phyloP scores from a whole-genome alignment of 2,113 vertebrate genomes.

The Anarhynchus alexandrinus region DNA sequence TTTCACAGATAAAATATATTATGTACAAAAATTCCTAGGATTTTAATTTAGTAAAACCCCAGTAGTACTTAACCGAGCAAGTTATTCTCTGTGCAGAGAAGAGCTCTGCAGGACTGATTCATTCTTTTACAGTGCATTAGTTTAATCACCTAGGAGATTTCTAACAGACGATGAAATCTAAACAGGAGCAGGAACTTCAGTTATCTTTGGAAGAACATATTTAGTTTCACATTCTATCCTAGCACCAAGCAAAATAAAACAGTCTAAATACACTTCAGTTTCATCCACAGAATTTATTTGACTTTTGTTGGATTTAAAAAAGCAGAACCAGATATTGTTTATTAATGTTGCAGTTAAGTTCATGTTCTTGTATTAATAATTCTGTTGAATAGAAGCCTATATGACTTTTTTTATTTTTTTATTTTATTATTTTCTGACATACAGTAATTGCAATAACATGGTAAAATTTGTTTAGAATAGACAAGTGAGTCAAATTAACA shows the following conservation, averaged over 20 bases:
- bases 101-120: conserved; percentile 32
- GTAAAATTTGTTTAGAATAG: conserved; percentile 3
- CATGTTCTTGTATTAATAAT: neutral
- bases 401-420: neutral
- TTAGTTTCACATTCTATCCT: conserved; percentile 57
- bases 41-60: conserved; percentile 62
- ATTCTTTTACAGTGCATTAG: conserved; percentile 66
- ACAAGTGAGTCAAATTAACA: neutral
- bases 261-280: conserved; percentile 45
- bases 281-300: conserved; percentile 57
- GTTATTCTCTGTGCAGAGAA: conserved; percentile 41
- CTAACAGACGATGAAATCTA: conserved; percentile 59
- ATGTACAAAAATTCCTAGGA: conserved; percentile 5
- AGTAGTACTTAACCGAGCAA: conserved; percentile 30
- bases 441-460: neutral
- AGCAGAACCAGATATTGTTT: conserved; percentile 2
- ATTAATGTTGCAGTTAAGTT: neutral
- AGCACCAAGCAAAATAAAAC: conserved; percentile 57
- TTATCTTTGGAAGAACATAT: conserved; percentile 58
- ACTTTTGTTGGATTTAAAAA: conserved; percentile 64
- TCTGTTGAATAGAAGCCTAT: neutral
- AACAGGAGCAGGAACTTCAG: conserved; percentile 54
- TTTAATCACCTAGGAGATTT: conserved; percentile 69
- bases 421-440: neutral
- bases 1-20: conserved; percentile 52